Evolutionary conservation across 2,888 invertebrate species (phyloP), one percentile per base, ranked within the genome.

Genomic region (Drosophila glabriapex): DNA sequence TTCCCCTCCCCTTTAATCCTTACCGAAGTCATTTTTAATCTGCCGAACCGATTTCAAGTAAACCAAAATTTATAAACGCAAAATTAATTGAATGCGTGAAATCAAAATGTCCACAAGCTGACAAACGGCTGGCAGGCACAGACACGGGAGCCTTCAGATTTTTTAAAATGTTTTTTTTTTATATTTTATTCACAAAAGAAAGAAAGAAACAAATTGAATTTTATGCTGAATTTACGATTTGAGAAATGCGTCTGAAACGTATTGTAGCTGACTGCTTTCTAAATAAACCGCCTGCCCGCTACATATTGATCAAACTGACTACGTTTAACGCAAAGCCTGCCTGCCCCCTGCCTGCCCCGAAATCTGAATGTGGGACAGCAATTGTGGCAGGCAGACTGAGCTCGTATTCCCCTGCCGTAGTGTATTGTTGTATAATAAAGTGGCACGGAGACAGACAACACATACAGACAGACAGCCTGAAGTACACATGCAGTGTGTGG

Each of bases 11-110:
- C 9, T 2, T 2, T 16, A 5, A 16, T 7, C 9, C 46, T 91
- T 78, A 93, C 93, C 80, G 93, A 92, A 67, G 92, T 91, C 93
- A 93, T 93, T 79, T 82, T 33, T 9, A 35, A 60, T 35, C n/a
- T 37, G 22, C 29, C 50, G 25, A 59, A 65, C 46, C 59, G 59
- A 68, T 68, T 35, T 56, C 25, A 53, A 63, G 35, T 46, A 50
- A 78, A 66, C 72, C 65, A 76, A 78, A 78, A 79, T 79, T 70
- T 66, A 43, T 54, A 54, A 83, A 78, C 55, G 62, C 68, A 76
- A 71, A 83, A 67, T 71, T 66, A 73, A 60, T 68, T 52, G 39
- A 61, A 64, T 64, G 54, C 68, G 68, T 16, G 37, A 54, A 41
- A 61, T n/a, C 35, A 52, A 52, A 59, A 53, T 46, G 41, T 62